Conservation (phyloP, 2,113 vertebrate species). For the Arvicanthis niloticus region DNA sequence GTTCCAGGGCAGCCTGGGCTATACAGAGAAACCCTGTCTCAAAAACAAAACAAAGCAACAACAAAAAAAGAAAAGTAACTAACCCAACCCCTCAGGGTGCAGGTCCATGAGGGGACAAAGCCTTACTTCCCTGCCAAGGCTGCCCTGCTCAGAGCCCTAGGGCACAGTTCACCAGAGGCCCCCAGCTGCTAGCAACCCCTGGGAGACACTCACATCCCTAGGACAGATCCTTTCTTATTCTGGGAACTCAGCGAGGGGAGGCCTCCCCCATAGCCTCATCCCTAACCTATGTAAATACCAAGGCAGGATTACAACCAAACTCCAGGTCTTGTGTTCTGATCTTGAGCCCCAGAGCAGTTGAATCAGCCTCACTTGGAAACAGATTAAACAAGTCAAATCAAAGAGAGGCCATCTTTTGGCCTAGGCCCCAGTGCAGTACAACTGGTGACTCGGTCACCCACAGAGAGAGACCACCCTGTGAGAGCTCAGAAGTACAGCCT, state of each 20-base stretch:
- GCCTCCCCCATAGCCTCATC: background rate
- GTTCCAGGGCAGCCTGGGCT: too few species aligned
- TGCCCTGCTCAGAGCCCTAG: background rate
- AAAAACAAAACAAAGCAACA: too few species aligned
- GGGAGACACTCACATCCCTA: background rate
- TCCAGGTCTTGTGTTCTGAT: background rate
- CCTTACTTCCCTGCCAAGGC: background rate
- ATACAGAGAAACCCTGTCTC: too few species aligned
- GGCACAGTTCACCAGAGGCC: background rate
- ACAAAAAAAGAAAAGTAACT: background rate
- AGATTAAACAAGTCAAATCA: background rate
- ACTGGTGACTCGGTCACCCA: background rate
- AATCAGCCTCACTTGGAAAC: background rate
- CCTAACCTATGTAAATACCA: background rate
- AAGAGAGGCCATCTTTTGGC: background rate
- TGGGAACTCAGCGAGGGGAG: background rate
- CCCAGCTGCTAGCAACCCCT: background rate
- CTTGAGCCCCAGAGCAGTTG: background rate
- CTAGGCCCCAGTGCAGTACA: too few species aligned
- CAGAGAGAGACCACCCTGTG: background rate
- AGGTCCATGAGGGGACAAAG: background rate
- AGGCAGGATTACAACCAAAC: background rate
- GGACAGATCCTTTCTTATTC: background rate
- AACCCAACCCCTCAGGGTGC: too few species aligned
- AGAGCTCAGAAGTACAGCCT: too few species aligned